These are phyloP conservation scores for Carettochelys insculpta DNA, from an alignment of 2,113 vertebrate species.

Conservation along the genomic window DNA sequence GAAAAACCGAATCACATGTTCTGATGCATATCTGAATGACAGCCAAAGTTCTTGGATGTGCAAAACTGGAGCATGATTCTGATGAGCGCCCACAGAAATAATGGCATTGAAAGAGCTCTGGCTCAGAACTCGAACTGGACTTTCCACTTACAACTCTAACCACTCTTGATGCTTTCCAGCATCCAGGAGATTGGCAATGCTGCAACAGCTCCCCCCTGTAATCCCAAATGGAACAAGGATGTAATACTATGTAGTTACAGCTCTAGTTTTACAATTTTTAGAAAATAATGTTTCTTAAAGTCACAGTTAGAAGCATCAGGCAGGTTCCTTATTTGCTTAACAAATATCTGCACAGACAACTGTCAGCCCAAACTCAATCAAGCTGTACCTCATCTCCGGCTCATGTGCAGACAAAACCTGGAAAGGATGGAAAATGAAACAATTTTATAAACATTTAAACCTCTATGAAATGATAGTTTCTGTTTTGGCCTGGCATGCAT, in stretches of 20 bases:
- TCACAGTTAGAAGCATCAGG: neutral
- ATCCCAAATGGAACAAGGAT: neutral
- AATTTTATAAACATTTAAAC: neutral
- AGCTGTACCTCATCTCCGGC: neutral
- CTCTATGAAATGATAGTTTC: neutral
- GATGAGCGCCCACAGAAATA: neutral
- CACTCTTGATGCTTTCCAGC: neutral
- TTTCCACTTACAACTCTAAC: neutral
- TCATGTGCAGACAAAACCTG: neutral
- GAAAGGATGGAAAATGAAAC: neutral
- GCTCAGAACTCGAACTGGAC: neutral
- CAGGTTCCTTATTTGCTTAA: rapidly evolving
- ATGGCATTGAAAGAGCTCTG: neutral
- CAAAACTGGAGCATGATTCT: neutral
- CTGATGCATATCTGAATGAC: neutral
- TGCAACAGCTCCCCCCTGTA: neutral
- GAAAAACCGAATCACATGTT: neutral
- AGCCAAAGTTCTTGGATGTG: neutral
- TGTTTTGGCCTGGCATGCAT: neutral
- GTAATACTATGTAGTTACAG: neutral
- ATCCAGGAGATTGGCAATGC: neutral
- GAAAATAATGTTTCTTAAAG: neutral
- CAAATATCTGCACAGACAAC: neutral
- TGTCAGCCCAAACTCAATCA: neutral
- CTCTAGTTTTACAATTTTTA: neutral